phyloP scores from a whole-genome alignment of 2,888 invertebrate species.

The Rambutsinella grinnellia region DNA sequence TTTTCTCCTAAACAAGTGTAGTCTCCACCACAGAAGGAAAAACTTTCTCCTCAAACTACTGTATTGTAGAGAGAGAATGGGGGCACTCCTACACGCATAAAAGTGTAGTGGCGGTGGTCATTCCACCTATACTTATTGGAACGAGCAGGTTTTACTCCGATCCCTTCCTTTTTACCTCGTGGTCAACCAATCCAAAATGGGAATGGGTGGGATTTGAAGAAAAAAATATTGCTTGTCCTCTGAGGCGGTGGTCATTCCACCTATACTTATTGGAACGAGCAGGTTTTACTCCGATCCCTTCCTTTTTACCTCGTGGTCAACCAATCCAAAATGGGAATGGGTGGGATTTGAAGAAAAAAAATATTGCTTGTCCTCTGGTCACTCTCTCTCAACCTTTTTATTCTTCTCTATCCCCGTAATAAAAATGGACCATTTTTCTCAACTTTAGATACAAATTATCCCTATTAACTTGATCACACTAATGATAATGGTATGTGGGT shows the following conservation, averaged over 20 bases:
- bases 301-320: not conserved
- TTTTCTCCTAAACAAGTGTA: too few species aligned
- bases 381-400: too few species aligned
- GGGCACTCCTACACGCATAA: not conserved
- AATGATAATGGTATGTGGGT: too few species aligned
- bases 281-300: not conserved
- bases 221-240: not conserved
- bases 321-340: conserved; percentile 6
- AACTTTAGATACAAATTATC: too few species aligned
- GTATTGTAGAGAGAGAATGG: not conserved
- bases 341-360: not conserved
- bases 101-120: not conserved
- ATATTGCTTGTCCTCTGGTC: too few species aligned
- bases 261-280: not conserved
- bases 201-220: not conserved
- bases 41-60: not conserved
- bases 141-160: not conserved
- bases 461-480: too few species aligned
- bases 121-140: conserved; percentile 1
- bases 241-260: not conserved
- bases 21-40: too few species aligned
- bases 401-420: too few species aligned
- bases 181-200: conserved; percentile 4
- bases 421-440: too few species aligned
- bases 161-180: not conserved